phyloP scores from a whole-genome alignment of 2,113 vertebrate species.

The Sander lucioperca region DNA sequence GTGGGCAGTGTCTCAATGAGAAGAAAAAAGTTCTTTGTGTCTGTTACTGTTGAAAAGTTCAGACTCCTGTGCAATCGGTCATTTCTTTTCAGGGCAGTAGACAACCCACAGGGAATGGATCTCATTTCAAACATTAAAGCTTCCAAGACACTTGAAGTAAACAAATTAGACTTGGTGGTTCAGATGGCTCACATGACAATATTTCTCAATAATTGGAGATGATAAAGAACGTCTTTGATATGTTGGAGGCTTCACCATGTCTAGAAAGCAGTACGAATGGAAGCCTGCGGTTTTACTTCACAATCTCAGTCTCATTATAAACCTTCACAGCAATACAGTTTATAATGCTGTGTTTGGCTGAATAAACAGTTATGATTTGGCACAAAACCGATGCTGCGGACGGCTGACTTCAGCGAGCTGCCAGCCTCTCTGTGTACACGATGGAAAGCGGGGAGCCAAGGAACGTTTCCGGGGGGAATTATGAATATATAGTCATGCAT shows the following conservation, averaged over 20 bases:
- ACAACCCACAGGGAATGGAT: constrained; percentile 42
- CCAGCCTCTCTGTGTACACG: constrained; percentile 73
- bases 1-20: constrained; percentile 18
- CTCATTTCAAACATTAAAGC: constrained; percentile 62
- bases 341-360: constrained; percentile 77
- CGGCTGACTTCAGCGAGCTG: constrained; percentile 75
- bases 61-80: constrained; percentile 53
- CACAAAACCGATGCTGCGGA: constrained; percentile 72
- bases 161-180: constrained; percentile 72
- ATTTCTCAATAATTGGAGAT: constrained; percentile 74
- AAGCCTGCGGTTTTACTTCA: constrained; percentile 57
- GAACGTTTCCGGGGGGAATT: constrained; percentile 78
- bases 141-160: constrained; percentile 66
- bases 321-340: constrained; percentile 73
- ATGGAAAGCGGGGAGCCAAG: constrained; percentile 69
- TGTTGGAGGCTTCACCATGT: constrained; percentile 56
- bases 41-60: constrained; percentile 58
- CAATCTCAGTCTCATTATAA: constrained; percentile 77
- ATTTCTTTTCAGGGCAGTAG: constrained; percentile 49
- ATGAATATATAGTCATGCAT: constrained; percentile 85
- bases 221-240: constrained; percentile 73
- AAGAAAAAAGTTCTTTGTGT: constrained; percentile 20
- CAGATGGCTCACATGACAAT: constrained; percentile 73
- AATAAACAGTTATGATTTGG: constrained; percentile 83
- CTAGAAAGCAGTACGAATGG: constrained; percentile 52